Evolutionary conservation across 2,888 invertebrate species (phyloP), one percentile per base, ranked within the genome.

Genomic region (Spatulosminthurus flaviceps): DNA sequence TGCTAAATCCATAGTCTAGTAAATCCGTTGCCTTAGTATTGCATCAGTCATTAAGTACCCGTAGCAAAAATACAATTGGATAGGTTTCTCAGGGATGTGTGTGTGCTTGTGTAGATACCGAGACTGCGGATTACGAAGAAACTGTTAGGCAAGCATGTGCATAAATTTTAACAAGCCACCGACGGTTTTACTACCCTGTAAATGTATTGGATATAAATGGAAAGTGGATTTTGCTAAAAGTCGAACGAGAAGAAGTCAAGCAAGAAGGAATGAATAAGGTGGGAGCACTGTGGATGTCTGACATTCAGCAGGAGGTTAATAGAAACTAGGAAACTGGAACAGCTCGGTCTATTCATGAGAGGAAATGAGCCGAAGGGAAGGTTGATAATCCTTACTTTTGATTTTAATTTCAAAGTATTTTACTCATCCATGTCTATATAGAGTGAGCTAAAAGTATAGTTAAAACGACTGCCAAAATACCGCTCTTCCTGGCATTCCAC

Each of bases 301-400:
- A 51, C 16, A 51, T 51, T 51, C 71, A 42, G 71, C 61, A 74
- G 61, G 74, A 74, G 74, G 74, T 74, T 61, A 74, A 61, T 61
- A 29, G 74, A 42, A 74, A 51, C 51, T 73, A 51, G 29, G 61
- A 74, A 74, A 74, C 74, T 74, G 74, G 74, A 74, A 74, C 74
- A 74, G n/a, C 13, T 64, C 22, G n/a, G 24, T n/a, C 22, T 64
- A 64, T 64, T 64, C 64, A 64, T 26, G 64, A 64, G 64, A 16
- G 26, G 64, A 64, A 26, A 64, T 22, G 26, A 26, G 26, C 24
- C 22, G 64, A 64, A 24, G 26, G 64, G 22, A 26, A 64, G 64
- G 24, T 64, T 64, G 26, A 26, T 64, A 64, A 64, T 69, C 69
- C 24, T n/a, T 24, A 16, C 22, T 69, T 69, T 28, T 19, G 22